Conservation (phyloP, 2,113 vertebrate genomes). For the Pachycephala philippinensis region DNA sequence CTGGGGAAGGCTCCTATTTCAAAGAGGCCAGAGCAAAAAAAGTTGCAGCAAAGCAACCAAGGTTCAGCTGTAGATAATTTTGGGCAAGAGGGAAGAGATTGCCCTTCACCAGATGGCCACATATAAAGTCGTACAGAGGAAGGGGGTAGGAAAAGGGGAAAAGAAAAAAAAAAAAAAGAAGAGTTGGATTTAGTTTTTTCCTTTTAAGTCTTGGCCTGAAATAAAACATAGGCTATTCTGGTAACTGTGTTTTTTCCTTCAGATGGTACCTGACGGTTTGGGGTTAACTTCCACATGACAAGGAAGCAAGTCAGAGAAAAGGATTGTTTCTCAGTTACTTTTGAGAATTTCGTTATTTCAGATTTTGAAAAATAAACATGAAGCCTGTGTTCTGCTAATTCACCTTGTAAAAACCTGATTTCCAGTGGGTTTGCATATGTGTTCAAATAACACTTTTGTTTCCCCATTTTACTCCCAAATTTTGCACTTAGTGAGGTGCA, state of each 20-base stretch:
- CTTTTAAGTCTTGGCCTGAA: background rate
- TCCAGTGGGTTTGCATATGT: background rate
- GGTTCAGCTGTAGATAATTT: slow-evolving; percentile 42
- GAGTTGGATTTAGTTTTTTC: background rate
- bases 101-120: background rate
- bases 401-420: background rate
- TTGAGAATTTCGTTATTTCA: background rate
- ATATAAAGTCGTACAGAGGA: background rate
- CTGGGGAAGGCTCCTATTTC: slow-evolving; percentile 22
- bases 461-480: background rate
- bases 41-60: background rate
- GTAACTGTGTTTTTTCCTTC: background rate
- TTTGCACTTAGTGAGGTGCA: background rate
- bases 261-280: background rate
- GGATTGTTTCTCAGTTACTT: background rate
- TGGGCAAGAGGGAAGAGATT: background rate
- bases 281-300: background rate
- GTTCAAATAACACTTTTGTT: background rate
- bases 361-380: background rate
- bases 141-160: background rate
- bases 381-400: background rate
- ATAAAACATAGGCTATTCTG: background rate
- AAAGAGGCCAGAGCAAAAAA: slow-evolving; percentile 6
- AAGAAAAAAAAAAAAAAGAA: too few species aligned
- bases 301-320: background rate